Evolutionary conservation across 2,888 invertebrate genomes (phyloP).

Genomic region (Mythimna albipuncta): DNA sequence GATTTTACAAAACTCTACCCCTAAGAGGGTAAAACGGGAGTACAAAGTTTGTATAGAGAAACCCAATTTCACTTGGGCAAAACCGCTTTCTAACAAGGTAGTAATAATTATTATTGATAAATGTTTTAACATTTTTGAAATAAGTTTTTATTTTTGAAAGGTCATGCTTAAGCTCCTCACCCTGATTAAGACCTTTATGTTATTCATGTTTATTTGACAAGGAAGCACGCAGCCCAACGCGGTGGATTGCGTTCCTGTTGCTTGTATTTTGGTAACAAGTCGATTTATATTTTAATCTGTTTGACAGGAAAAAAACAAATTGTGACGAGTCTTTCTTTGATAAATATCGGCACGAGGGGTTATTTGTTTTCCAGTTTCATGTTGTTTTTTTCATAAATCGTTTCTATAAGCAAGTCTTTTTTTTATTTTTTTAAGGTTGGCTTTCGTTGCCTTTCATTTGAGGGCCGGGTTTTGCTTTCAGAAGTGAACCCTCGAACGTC

Average conservation of each 20-base stretch:
- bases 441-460: too few relatives aligned
- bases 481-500: too few relatives aligned
- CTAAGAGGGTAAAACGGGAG: too few relatives aligned
- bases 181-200: slow-evolving; percentile 21
- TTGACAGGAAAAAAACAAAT: slow-evolving; percentile 15
- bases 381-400: neutral
- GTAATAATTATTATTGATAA: too few relatives aligned
- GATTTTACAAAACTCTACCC: too few relatives aligned
- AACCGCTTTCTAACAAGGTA: too few relatives aligned
- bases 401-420: neutral
- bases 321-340: neutral
- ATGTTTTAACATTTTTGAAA: too few relatives aligned
- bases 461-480: too few relatives aligned
- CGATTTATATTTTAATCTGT: slow-evolving; percentile 19
- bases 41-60: too few relatives aligned
- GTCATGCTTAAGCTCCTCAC: neutral
- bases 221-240: slow-evolving; percentile 19
- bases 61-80: too few relatives aligned
- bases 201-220: slow-evolving; percentile 58
- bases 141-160: too few relatives aligned
- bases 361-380: neutral
- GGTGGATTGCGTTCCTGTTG: slow-evolving; percentile 7
- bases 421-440: too few relatives aligned
- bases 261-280: slow-evolving; percentile 17
- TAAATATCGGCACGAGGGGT: neutral